Conservation (phyloP, 2,888 invertebrate species). For the Apodemia mormo region DNA sequence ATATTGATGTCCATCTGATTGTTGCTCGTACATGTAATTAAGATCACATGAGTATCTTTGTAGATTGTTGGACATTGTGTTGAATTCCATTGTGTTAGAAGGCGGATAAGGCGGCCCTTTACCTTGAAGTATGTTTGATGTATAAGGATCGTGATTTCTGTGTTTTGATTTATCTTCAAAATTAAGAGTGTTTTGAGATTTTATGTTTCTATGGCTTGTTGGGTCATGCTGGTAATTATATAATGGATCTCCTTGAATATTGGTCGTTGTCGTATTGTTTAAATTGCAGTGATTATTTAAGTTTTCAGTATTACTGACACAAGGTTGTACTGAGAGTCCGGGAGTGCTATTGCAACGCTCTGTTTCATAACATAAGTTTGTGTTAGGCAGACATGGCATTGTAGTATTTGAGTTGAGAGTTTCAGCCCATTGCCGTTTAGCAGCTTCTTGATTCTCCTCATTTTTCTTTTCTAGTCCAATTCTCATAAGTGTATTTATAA, state of each 20-base stretch:
- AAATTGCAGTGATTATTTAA: constrained; percentile 87
- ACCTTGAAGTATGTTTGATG: constrained; percentile 66
- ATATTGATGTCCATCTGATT: constrained; percentile 56
- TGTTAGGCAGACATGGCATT: constrained; percentile 56
- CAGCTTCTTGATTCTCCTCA: constrained; percentile 79
- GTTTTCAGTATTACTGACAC: constrained; percentile 82
- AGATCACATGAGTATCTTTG: constrained; percentile 74
- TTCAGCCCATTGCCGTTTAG: constrained; percentile 74
- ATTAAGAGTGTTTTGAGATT: constrained; percentile 57
- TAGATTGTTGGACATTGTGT: constrained; percentile 58
- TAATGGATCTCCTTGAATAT: constrained; percentile 47
- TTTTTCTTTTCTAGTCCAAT: constrained; percentile 93
- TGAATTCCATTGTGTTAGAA: constrained; percentile 56
- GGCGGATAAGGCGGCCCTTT: constrained; percentile 65
- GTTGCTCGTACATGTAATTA: constrained; percentile 69
- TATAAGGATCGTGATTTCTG: constrained; percentile 68
- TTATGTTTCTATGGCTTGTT: constrained; percentile 67
- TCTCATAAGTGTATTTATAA: constrained; percentile 97
- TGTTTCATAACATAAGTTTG: constrained; percentile 62
- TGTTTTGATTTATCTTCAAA: constrained; percentile 70
- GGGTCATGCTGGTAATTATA: constrained; percentile 68
- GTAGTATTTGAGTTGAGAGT: constrained; percentile 56
- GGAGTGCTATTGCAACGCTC: constrained; percentile 69
- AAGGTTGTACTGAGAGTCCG: constrained; percentile 83
- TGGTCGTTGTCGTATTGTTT: constrained; percentile 48